Conservation (phyloP, 2,888 invertebrate genomes). For the Philhelius pedissequus region DNA sequence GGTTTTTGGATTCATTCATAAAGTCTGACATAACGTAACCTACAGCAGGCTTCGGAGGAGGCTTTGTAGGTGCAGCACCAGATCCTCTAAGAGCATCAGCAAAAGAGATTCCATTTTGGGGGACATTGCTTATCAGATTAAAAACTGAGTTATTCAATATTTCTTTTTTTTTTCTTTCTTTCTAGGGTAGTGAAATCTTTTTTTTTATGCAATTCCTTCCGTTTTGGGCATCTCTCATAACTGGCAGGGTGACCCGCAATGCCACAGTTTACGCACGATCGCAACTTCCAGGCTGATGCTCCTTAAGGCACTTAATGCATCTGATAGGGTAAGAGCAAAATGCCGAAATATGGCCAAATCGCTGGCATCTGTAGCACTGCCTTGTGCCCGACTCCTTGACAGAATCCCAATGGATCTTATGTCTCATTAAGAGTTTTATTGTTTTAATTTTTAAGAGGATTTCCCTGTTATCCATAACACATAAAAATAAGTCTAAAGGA, state of each 20-base stretch:
- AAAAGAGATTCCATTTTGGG: not conserved
- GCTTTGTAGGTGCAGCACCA: not conserved
- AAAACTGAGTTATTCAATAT: no score
- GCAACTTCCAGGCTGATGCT: not conserved
- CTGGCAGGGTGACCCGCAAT: not conserved
- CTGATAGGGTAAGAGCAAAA: not conserved
- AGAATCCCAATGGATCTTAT: no score
- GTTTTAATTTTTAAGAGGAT: no score
- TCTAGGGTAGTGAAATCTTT: no score
- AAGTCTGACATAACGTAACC: not conserved
- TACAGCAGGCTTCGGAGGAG: not conserved
- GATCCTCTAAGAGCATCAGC: not conserved
- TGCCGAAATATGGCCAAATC: not conserved
- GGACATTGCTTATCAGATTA: no score
- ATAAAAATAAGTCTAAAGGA: no score
- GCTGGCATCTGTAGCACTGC: not conserved
- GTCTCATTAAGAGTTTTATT: no score
- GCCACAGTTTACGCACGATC: not conserved
- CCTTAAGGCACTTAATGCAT: not conserved
- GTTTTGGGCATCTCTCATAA: not conserved
- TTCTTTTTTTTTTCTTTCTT: no score
- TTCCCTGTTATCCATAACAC: no score
- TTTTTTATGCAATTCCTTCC: not conserved
- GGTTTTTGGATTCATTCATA: not conserved
- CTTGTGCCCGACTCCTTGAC: no score